Percentiles rank a stretch among this genome's conserved stretches.
Conservation (phyloP, 2,888 invertebrate genomes). For the Drosophila borborema region DNA sequence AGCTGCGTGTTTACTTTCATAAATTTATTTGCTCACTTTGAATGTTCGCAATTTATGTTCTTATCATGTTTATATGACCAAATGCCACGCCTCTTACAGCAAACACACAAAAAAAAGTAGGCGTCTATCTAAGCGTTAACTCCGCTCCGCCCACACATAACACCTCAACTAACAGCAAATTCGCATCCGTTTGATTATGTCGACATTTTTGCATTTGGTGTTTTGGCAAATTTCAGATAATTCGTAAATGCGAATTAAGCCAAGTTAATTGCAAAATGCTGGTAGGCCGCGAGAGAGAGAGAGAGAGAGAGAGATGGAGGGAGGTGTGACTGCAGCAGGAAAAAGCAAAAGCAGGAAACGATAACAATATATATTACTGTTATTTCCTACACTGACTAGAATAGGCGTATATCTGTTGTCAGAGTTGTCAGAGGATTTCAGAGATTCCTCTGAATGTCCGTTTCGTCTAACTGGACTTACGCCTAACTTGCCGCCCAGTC, state of each 20-base stretch:
- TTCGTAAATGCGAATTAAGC: constrained; percentile 26
- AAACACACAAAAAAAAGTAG: background rate
- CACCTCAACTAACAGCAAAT: constrained; percentile 14
- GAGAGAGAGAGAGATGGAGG: too few relatives aligned
- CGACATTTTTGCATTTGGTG: constrained; percentile 14
- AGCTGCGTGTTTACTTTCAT: constrained; percentile 48
- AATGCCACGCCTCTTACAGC: constrained; percentile 17
- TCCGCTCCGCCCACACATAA: background rate
- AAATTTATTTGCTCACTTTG: constrained; percentile 44
- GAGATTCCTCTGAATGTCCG: too few relatives aligned
- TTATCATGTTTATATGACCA: constrained; percentile 35
- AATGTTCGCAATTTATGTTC: constrained; percentile 53
- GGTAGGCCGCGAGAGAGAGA: background rate
- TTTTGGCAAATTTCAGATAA: constrained; percentile 6
- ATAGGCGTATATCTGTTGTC: background rate
- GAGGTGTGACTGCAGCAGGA: background rate
- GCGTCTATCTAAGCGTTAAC: background rate
- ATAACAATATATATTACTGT: background rate
- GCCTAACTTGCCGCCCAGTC: too few relatives aligned
- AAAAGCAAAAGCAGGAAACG: background rate
- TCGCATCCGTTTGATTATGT: constrained; percentile 37
- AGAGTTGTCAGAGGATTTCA: background rate
- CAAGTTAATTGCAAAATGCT: constrained; percentile 19
- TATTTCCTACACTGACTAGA: background rate
- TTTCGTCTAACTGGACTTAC: too few relatives aligned